Evolutionary conservation across 2,888 invertebrate genomes (phyloP).

Genomic region (Norana najaformis): DNA sequence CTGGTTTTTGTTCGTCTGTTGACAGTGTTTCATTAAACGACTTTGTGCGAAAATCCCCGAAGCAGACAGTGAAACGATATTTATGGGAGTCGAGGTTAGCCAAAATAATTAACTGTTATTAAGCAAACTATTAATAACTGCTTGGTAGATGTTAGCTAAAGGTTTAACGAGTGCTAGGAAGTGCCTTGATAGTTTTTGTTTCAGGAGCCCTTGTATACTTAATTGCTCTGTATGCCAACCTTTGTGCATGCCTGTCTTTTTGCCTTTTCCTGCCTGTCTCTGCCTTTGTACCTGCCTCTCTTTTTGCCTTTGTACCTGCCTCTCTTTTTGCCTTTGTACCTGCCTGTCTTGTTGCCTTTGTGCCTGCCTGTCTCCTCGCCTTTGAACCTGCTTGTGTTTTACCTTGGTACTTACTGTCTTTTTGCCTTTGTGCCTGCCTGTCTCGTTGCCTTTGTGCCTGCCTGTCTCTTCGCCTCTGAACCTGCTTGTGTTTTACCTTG

Average conservation of each 20-base stretch:
- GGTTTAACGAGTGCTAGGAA: neutral
- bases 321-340: neutral
- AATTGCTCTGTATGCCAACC: neutral
- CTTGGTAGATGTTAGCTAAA: neutral
- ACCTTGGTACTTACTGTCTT: no score
- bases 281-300: neutral
- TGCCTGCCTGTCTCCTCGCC: neutral
- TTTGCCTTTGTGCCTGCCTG: neutral
- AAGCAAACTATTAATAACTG: neutral
- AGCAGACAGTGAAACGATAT: constrained; percentile 79
- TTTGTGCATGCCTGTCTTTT: neutral
- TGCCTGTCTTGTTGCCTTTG: neutral
- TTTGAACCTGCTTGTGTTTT: neutral
- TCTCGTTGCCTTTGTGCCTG: no score
- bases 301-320: neutral
- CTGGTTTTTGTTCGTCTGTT: constrained; percentile 55
- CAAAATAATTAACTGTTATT: neutral
- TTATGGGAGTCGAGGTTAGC: constrained; percentile 84
- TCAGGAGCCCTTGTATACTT: neutral
- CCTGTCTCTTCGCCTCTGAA: neutral
- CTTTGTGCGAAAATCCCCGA: constrained; percentile 73
- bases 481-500: neutral
- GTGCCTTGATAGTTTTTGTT: neutral
- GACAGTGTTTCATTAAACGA: constrained; percentile 64
- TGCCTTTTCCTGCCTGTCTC: neutral